Evolutionary conservation across 2,888 invertebrate genomes (phyloP), one percentile per base, ranked within the genome.

Genomic region (Dicycla oo): DNA sequence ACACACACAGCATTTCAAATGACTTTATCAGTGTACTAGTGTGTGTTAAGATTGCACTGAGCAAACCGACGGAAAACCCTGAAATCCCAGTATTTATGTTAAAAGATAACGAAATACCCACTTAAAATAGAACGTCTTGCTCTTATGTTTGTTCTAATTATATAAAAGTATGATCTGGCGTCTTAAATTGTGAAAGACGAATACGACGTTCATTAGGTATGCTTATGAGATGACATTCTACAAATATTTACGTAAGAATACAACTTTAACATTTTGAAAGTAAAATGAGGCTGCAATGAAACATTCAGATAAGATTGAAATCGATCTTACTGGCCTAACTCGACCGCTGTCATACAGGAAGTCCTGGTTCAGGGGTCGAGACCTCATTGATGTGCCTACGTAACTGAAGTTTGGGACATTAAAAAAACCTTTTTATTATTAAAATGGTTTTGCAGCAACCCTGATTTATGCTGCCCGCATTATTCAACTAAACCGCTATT

Each of bases 41-140:
- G 30, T 2, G 34, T 80, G 20, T 72, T 54, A 60, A 79, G 86
- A 84, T 84, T 86, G 77, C 66, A 69, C 75, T 20, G 61, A 63
- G 54, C 78, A 79, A 83, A 84, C 78, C 2, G 13, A 68, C 11
- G 8, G 20, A 53, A 71, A 74, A 38, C 86, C 84, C 84, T 84
- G 84, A 51, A 69, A 56, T 38, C 23, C 15, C 58, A 53, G 49
- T 86, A 86, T 84, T 84, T 80, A 69, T 67, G 18, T 60, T 54
- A 20, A n/a, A n/a, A 73, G 85, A 85, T 85, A 86, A 80, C 70
- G 65, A 61, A 65, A 70, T 69, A 47, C 38, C 57, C 49, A 66
- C 69, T 80, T 43, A 67, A 85, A 84, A 81, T 86, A 84, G 74
- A 84, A 84, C 58, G 61, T 56, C 23, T 71, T 54, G 49, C 20